Conservation (phyloP, 2,888 invertebrate genomes). For the Amblyjoppa proteus region DNA sequence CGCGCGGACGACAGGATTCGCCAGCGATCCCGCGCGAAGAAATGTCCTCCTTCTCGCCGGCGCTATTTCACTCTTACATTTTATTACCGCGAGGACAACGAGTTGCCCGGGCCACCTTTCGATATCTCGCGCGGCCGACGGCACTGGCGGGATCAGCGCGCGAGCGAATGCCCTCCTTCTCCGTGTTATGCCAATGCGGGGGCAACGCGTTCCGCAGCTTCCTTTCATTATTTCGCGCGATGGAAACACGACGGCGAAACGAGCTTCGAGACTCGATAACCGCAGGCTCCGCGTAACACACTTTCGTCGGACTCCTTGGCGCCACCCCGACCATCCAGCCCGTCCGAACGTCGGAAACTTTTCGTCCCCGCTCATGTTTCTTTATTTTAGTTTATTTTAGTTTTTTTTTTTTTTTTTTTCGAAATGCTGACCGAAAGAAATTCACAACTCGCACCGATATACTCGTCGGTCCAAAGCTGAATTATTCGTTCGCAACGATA, state of each 20-base stretch:
- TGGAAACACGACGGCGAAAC: slow-evolving; percentile 41
- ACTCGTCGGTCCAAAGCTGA: background rate
- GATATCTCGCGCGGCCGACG: slow-evolving; percentile 45
- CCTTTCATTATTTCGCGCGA: slow-evolving; percentile 58
- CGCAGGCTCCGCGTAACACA: slow-evolving; percentile 41
- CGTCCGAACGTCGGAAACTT: slow-evolving; percentile 19
- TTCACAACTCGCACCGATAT: background rate
- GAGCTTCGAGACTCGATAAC: slow-evolving; percentile 25
- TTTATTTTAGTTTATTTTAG: background rate
- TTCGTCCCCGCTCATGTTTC: slow-evolving; percentile 3
- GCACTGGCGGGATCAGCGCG: background rate
- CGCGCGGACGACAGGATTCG: background rate
- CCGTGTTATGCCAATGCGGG: background rate
- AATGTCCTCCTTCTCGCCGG: slow-evolving; percentile 39
- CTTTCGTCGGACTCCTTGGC: slow-evolving; percentile 59
- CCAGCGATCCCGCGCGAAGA: slow-evolving; percentile 18
- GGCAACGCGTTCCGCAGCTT: slow-evolving; percentile 46
- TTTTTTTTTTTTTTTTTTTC: background rate
- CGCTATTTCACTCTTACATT: slow-evolving; percentile 52
- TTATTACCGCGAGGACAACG: slow-evolving; percentile 32
- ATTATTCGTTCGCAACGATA: too few species aligned
- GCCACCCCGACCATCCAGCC: slow-evolving; percentile 46
- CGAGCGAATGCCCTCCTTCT: background rate
- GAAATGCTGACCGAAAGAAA: background rate
- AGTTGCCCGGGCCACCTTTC: slow-evolving; percentile 48